Conservation (phyloP, 2,888 invertebrate genomes). For the Zhengitettix transpicula region DNA sequence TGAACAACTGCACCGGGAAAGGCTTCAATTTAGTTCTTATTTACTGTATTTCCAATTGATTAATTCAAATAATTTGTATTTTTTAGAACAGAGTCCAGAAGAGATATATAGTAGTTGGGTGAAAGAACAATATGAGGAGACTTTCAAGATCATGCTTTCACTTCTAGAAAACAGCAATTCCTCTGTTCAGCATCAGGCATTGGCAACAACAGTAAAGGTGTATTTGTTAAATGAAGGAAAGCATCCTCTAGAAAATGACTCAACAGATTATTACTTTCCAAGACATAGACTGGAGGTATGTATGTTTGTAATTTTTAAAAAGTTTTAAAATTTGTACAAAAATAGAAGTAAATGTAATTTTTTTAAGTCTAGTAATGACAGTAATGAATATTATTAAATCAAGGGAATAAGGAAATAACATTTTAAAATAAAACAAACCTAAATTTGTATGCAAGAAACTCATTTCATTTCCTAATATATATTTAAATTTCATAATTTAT, state of each 20-base stretch:
- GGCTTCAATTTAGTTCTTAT: too few relatives aligned
- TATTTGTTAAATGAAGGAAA: constrained; percentile 51
- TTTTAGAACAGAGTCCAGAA: background rate
- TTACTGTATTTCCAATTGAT: too few relatives aligned
- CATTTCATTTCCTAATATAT: too few relatives aligned
- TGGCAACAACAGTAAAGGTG: constrained; percentile 56
- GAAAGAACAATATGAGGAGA: constrained; percentile 48
- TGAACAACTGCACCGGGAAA: too few relatives aligned
- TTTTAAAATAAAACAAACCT: too few relatives aligned
- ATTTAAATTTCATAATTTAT: too few relatives aligned
- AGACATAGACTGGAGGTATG: constrained; percentile 42
- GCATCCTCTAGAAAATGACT: constrained; percentile 38
- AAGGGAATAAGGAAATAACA: too few relatives aligned
- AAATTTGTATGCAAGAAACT: too few relatives aligned
- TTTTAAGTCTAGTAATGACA: too few relatives aligned
- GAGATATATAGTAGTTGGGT: constrained; percentile 35
- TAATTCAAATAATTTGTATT: too few relatives aligned
- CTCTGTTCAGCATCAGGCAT: constrained; percentile 38
- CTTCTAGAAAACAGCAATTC: constrained; percentile 36
- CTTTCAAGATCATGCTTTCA: constrained; percentile 38
- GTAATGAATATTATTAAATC: too few relatives aligned
- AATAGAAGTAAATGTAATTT: background rate
- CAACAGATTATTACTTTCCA: constrained; percentile 45
- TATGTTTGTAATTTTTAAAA: background rate
- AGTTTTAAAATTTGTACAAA: background rate